Base-by-base conservation (phyloP, 2,797 vertebrate genomes). In the Neopelma chrysocephalum region DNA sequence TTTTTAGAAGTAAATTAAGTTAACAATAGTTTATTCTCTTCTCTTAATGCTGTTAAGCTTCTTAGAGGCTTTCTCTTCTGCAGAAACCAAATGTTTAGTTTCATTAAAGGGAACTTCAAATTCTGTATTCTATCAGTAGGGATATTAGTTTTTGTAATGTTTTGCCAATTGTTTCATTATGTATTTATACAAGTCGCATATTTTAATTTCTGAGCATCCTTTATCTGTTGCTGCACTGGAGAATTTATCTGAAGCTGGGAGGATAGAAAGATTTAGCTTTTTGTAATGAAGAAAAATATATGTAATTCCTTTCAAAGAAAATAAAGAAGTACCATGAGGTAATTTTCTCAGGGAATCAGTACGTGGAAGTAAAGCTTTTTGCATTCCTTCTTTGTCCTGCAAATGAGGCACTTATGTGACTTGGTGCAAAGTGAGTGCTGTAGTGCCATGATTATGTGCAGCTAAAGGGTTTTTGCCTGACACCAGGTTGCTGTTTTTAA, bases 111-210 rank as follows among this genome's bases (percentile, higher is more conserved):
- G 17, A 56, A 68, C 85, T 90, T 84, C 45, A 84, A 21, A 61
- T 90, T 92, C 40, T 60, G 15, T 78, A 9, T 62, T 72, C 40
- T 78, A 60, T 90, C 87, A 82, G 81, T 22, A 75, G 68, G 66
- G 72, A 89, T 95, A 54, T 80, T 87, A 61, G 50, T 36, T 95
- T 89, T 93, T 85, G 38, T 90, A 90, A 69, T 78, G 62, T 92
- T 94, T 94, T 96, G 71, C 50, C 86, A 71, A 69, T 94, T 96
- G 95, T 89, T 96, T 94, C 65, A 87, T 89, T 95, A 82, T 48
- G 71, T 78, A 82, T 79, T 96, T 94, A 89, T 92, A 87, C 60
- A 87, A 95, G 78, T 85, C 64, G 73, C 77, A 75, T 73, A 80
- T 93, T 96, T 95, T 96, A 87, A 94, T 95, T 96, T 94, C 60